Evolutionary conservation across 2,888 invertebrate genomes (phyloP), one percentile per base, ranked within the genome.

Genomic region (Hetaerina titia): DNA sequence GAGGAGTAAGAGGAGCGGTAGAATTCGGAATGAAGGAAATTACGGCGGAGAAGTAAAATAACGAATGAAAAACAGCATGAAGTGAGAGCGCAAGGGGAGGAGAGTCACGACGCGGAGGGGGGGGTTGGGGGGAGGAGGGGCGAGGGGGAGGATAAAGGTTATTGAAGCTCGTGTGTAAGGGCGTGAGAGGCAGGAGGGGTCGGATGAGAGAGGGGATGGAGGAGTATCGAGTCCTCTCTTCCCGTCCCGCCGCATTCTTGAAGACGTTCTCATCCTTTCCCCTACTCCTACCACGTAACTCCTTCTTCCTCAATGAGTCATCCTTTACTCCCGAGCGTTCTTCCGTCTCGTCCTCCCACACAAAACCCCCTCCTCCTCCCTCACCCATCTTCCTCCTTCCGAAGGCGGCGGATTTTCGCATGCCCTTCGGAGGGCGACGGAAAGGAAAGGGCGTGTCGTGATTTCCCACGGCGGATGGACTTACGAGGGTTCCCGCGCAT

Each of bases 381-480:
- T 45, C 69, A 9, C 31, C 31, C 81, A 13, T 31, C 81, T 45
- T 2, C 81, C n/a, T 31, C 31, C n/a, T 22, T 22, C 31, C 81
- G 69, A 69, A 5, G 17, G 17, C 15, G 69, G 22, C 22, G n/a
- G 69, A n/a, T n/a, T 22, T 69, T 69, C 69, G 69, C n/a, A 22
- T 69, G 69, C 69, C 69, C 69, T 69, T 69, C 69, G 25, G 81
- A 81, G 19, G 25, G 25, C 81, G 81, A 81, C 81, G 25, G 11
- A 81, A 81, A 81, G 31, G 81, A 31, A 25, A 81, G 60, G 17
- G 60, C 0, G 60, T 17, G 25, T 81, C 81, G 81, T 81, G 81
- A 81, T 81, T 81, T 81, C 81, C 81, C 81, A 81, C 81, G 81
- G 81, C 81, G 81, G 31, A 31, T 25, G 81, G 81, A 81, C 81